Base-by-base conservation (phyloP, 1,140 invertebrate genomes). In the Stenopsyche tienmushanensis region DNA sequence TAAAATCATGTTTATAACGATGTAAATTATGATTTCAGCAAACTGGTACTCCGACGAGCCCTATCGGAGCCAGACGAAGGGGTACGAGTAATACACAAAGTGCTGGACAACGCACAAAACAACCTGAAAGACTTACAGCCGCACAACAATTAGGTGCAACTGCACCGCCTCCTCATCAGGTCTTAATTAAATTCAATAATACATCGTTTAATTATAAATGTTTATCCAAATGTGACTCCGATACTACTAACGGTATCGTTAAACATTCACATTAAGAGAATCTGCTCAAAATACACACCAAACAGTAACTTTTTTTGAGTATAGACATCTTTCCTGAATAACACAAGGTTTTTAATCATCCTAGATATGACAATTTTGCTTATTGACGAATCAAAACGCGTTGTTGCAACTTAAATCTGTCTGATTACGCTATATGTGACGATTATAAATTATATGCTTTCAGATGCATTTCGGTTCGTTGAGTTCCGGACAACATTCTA, bases 61-160 rank as follows among this genome's bases (percentile, higher is more conserved):
- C 67, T 3, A 62, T 69, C 26, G 60, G 60, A 13, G 54, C 64
- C 13, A 44, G 67, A 29, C 49, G 64, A 45, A 57, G 64, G 54
- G 55, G 67, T 15, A 60, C 78, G 1, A 72, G 77, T 21, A 77
- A 77, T 75, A 77, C 63, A 78, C 78, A 0, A 76, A 77, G 13
- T 74, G 77, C 34, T 75, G 58, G 63, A 26, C 67, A 66, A 44
- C 54, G 41, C n/a, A 26, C 26, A 13, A 62, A 79, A 53, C 78
- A 78, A 59, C 78, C 79, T 34, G 71, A 81, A 68, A 78, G 80
- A 49, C 75, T 81, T 10, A 77, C 77, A 0, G 78, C 79, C 8
- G 78, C 78, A 5, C 79, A 80, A 55, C 78, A 81, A 64, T 72
- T 81, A 47, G 78, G 78, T 23, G 77, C 80, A 15, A 78, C 76